Base-by-base conservation (phyloP, 2,888 invertebrate genomes). In the Notocelia uddmanniana region DNA sequence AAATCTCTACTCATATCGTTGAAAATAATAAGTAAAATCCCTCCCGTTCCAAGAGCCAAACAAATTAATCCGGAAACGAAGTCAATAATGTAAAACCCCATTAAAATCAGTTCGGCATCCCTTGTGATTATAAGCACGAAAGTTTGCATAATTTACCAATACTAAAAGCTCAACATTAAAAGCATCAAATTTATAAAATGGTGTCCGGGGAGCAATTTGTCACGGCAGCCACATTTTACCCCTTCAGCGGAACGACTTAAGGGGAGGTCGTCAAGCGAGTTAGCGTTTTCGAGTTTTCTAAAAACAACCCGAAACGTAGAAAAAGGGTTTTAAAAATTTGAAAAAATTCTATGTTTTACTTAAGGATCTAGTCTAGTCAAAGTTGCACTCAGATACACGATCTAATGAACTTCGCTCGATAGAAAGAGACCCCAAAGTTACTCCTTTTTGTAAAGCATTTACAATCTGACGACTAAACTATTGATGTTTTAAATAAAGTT, bases 121-220 rank as follows among this genome's bases (percentile, higher is more conserved):
- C 34, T 0, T 23, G 18, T 62, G 21, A 26, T 59, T 41, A 48
- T 31, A 54, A 37, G 15, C 23, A 64, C 34, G 1, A 5, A 31
- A 52, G 21, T 34, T 52, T 23, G 52, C 37, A 54, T 54, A 64
- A 54, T 37, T 54, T 50, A 13, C 34, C 37, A 6, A 54, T 23
- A 26, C 60, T n/a, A n/a, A n/a, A n/a, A n/a, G 26, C 15, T 52
- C 37, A 31, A 50, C 57, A 58, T 70, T 50, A 64, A 58, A 37
- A n/a, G 52, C 64, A 52, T 70, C 66, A 59, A 58, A 59, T 66
- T 59, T 59, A 37, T 58, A 66, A 71, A 69, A 69, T n/a, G 60
- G n/a, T 48, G 66, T 45, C 41, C 31, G 5, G 70, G 66, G 59
- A 45, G 52, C 66, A 66, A 66, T 71, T 66, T 71, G 70, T 71